Evolutionary conservation across 64 coral and sea anemone species (phyloP).

Genomic region (Actinia tenebrosa): DNA sequence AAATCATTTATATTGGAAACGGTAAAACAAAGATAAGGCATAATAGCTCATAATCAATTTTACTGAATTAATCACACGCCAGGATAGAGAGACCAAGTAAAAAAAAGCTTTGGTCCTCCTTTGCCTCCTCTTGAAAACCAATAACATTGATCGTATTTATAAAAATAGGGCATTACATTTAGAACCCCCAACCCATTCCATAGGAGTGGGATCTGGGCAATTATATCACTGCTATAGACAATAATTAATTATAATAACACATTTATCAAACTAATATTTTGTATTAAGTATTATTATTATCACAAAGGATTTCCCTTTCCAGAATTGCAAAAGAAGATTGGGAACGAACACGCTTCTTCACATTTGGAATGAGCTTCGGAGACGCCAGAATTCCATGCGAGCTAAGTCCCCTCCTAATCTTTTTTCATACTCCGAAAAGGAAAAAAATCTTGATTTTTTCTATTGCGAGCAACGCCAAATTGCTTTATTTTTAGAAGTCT

Average conservation of each 20-base stretch:
- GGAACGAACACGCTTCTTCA: not conserved
- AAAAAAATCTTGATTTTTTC: not conserved
- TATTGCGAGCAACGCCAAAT: not conserved
- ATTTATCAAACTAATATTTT: slow-evolving; percentile 8
- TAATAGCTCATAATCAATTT: not conserved
- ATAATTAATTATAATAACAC: slow-evolving; percentile 4
- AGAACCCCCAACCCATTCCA: not conserved
- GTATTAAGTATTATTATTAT: not conserved
- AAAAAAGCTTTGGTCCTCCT: not conserved
- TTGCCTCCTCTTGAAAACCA: not conserved
- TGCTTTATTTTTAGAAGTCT: not conserved
- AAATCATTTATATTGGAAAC: not conserved
- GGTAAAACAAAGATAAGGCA: not conserved
- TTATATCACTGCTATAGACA: slow-evolving; percentile 2
- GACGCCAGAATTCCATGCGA: not conserved
- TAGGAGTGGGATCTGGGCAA: not conserved
- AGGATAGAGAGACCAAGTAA: not conserved
- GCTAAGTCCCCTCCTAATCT: not conserved
- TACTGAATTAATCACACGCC: not conserved
- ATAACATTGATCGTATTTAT: slow-evolving; percentile 3
- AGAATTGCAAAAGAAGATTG: not conserved
- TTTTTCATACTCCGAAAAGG: not conserved
- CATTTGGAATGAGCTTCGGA: not conserved
- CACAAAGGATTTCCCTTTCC: not conserved
- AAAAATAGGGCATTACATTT: slow-evolving; percentile 21